Percentiles rank a stretch among this genome's conserved stretches.
Conservation (phyloP, 1,140 invertebrate species). For the Drosophila eugracilis region DNA sequence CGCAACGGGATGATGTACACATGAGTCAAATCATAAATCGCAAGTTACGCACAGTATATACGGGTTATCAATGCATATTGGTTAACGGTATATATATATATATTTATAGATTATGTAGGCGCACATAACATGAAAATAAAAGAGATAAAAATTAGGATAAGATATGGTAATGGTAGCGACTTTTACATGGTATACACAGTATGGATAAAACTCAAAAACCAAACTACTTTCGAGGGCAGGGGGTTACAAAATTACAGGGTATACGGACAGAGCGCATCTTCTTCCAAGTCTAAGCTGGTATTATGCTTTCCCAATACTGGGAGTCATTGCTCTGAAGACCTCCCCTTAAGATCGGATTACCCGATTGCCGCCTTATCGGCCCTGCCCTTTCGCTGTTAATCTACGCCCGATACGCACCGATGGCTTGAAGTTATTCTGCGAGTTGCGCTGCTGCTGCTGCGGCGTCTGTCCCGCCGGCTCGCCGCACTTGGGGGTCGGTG, state of each 20-base stretch:
- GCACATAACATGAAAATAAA: slow-evolving; percentile 81
- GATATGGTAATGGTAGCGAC: slow-evolving; percentile 49
- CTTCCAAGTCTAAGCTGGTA: background rate
- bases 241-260: slow-evolving; percentile 8
- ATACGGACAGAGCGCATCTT: background rate
- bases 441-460: slow-evolving; percentile 90
- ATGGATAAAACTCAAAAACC: slow-evolving; percentile 12
- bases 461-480: slow-evolving; percentile 85
- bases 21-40: slow-evolving; percentile 80
- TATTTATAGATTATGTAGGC: slow-evolving; percentile 61
- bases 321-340: slow-evolving; percentile 39
- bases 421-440: slow-evolving; percentile 92
- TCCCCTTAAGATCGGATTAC: slow-evolving; percentile 30
- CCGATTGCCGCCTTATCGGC: slow-evolving; percentile 27
- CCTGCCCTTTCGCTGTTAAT: slow-evolving; percentile 27
- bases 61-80: slow-evolving; percentile 39
- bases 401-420: slow-evolving; percentile 87
- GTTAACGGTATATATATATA: slow-evolving; percentile 35
- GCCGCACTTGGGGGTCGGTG: slow-evolving; percentile 90
- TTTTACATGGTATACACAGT: slow-evolving; percentile 28
- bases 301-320: background rate
- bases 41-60: slow-evolving; percentile 29
- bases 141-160: slow-evolving; percentile 65
- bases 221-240: slow-evolving; percentile 16
- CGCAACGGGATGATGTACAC: slow-evolving; percentile 64